Base-by-base conservation (phyloP, 2,797 vertebrate genomes). In the Lithobates sylvaticus region DNA sequence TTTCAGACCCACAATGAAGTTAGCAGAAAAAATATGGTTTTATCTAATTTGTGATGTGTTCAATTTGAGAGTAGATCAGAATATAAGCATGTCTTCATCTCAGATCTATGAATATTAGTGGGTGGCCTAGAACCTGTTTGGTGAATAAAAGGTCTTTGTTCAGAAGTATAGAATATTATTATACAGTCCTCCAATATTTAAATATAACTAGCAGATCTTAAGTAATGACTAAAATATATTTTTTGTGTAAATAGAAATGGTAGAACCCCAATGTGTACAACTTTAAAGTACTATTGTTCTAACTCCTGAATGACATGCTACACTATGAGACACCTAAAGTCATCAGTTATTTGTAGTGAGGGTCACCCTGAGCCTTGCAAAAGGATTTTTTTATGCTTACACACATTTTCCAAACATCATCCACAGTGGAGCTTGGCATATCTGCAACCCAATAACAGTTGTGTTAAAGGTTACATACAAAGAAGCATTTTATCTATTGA, bases 391-490 rank as follows among this genome's bases (percentile, higher is more conserved):
- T 71, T 87, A 42, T 44, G 29, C 68, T 86, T 65, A 77, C 47
- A 67, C 65, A 18, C 61, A 23, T 71, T 78, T 69, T 68, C 29
- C 64, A 73, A 78, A 65, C 34, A 36, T 42, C 27, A 32, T 67
- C 80, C 78, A 47, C 73, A 65, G 27, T 68, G 39, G 61, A 78
- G 44, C 32, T 73, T 58, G 36, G 64, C 81, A 83, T 54, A 71
- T 74, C 75, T 71, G 54, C 44, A 71, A 73, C 67, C 81, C 68
- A 84, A 87, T 83, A 87, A 87, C 76, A 36, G 80, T 54, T 83
- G 69, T 87, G 86, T 87, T 83, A 87, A 83, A 87, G 86, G 86
- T 87, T 87, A 79, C 76, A 87, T 79, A 84, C 79, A 73, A 76
- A 83, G 42, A 69, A 79, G 61, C 44, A 18, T 87, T 84, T 87